These are phyloP conservation scores for Pelvicachromis taeniatus DNA, from an alignment of 2,113 vertebrate species.

Conservation along the genomic window DNA sequence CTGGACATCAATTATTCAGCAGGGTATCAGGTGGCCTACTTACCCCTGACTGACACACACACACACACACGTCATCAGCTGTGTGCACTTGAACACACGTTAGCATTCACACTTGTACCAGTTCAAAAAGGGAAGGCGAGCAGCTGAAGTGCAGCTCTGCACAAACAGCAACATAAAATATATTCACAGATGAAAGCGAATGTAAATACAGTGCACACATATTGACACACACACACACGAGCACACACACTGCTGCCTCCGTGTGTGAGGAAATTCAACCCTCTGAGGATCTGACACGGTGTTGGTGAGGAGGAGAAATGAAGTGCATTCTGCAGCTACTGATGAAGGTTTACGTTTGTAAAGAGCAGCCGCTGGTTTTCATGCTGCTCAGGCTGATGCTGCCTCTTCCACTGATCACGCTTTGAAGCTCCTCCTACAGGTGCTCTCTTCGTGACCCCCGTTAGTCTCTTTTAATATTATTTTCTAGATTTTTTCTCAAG, in stretches of 20 bases:
- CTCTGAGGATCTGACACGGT: not conserved
- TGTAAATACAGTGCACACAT: not conserved
- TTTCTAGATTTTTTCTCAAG: not conserved
- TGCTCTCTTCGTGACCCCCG: not conserved
- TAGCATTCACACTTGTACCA: not conserved
- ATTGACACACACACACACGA: not conserved
- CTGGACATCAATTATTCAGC: constrained; percentile 47
- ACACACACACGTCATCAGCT: not conserved
- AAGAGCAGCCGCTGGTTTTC: not conserved
- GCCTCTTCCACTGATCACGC: too few species aligned
- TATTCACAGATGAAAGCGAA: not conserved
- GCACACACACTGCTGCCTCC: not conserved
- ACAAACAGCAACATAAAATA: not conserved
- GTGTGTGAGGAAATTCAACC: not conserved
- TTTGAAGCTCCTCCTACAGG: not conserved
- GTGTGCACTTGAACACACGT: not conserved
- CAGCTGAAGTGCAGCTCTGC: not conserved
- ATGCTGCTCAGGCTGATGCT: not conserved
- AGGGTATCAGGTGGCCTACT: constrained; percentile 48
- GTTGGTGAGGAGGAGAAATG: not conserved
- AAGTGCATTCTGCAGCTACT: not conserved
- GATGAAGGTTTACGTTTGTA: not conserved
- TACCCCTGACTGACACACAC: not conserved
- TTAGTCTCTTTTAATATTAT: not conserved
- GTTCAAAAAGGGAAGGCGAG: not conserved